Evolutionary conservation across 2,113 vertebrate genomes (phyloP).

Genomic region (Gavialis gangeticus): DNA sequence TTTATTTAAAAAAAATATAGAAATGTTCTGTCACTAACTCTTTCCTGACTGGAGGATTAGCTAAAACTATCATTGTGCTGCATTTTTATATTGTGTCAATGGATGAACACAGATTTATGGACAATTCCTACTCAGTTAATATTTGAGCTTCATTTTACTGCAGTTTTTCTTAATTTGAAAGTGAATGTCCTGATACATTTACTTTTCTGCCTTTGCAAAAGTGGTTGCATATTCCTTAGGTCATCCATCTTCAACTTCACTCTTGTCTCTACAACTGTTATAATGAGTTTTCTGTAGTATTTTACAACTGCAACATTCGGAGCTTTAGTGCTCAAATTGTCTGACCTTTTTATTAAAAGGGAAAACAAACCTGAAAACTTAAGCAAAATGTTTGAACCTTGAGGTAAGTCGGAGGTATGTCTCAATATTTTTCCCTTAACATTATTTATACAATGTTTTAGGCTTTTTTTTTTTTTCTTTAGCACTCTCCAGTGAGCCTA

Average conservation of each 20-base stretch:
- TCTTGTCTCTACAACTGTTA: background rate
- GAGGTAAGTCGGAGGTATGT: background rate
- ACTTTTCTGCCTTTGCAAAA: background rate
- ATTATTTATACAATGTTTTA: no score
- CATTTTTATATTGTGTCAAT: background rate
- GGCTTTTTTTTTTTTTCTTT: background rate
- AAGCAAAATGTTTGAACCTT: background rate
- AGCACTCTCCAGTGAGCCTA: background rate
- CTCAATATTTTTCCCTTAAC: background rate
- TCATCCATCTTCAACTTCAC: background rate
- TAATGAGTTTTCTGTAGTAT: background rate
- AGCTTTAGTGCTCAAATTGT: background rate
- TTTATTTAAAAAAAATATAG: slow-evolving; percentile 36
- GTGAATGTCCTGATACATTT: background rate
- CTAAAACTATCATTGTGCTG: background rate
- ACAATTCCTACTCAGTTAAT: background rate
- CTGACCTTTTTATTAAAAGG: background rate
- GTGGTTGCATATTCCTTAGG: background rate
- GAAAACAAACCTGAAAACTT: background rate
- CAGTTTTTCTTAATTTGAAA: background rate
- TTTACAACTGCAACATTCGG: background rate
- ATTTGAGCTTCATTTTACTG: background rate
- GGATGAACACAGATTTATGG: background rate
- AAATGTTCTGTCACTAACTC: background rate
- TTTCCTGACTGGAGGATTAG: background rate